Evolutionary conservation across 1,140 invertebrate species (phyloP), one percentile per base, ranked within the genome.

Genomic region (Stenopsyche tienmushanensis): DNA sequence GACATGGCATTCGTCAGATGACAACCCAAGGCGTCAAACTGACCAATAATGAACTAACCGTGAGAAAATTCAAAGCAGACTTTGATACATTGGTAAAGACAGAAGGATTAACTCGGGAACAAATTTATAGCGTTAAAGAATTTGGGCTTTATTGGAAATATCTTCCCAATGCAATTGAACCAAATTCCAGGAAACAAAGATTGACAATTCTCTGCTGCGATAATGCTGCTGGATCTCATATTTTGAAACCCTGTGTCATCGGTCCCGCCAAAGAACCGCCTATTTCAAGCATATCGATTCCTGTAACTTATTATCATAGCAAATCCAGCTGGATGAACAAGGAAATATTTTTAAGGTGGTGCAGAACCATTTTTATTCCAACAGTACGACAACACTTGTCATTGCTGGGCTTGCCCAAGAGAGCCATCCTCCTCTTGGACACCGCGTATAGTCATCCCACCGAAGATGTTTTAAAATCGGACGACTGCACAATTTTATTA

Each of bases 111-210:
- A 20, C 49, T 64, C 62, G 72, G 21, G 72, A 75, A n/a, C 72
- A 76, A 72, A 67, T 77, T 39, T 77, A 77, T 71, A 78, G 75
- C 45, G 72, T 71, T 13, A 72, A 77, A 54, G 73, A 77, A 45
- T 69, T 58, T 63, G 70, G 73, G 29, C 64, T 76, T 42, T 73
- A 72, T 57, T 76, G 73, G 72, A 72, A 72, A 67, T 41, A 69
- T 15, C 62, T 77, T 54, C 72, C 73, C 10, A 72, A 64, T 58
- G 71, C 67, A 53, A 69, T 70, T 66, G 71, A 72, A 62, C 44
- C 49, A 29, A 74, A 77, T 71, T 66, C 74, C 39, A 63, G 24
- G 45, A 76, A 78, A 72, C 72, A 78, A 26, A 71, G 71, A 58
- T 70, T 77, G 17, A 77, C 73, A 54, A 65, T 76, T 41, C 72